Percentiles rank a stretch among this genome's conserved stretches.
Evolutionary conservation across 92 coral and sea anemone species (phyloP).

Genomic region (Scolanthus callimorphus): DNA sequence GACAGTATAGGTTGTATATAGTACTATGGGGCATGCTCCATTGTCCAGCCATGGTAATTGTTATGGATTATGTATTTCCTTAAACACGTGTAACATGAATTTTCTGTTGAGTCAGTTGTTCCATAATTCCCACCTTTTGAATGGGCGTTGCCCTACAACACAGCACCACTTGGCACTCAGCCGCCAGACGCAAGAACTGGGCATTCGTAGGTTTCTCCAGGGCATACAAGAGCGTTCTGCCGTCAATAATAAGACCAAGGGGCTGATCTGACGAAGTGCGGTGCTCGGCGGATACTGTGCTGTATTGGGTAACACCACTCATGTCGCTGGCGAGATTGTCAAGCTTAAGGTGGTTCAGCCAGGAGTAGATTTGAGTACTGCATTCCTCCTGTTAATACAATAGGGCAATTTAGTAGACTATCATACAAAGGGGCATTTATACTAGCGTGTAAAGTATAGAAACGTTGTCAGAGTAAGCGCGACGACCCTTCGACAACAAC

Average conservation of each 20-base stretch:
- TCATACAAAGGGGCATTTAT: no score
- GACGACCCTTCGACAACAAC: no score
- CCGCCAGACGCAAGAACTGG: slow-evolving; percentile 80
- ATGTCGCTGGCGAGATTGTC: slow-evolving; percentile 12
- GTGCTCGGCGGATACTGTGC: slow-evolving; percentile 37
- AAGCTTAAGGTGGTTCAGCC: slow-evolving; percentile 53
- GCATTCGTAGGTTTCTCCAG: slow-evolving; percentile 75
- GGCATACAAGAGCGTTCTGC: slow-evolving; percentile 82
- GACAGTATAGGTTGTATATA: no score
- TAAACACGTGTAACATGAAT: no score
- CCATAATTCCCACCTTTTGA: no score
- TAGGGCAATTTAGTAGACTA: not conserved
- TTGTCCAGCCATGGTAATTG: no score
- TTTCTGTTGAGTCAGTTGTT: no score
- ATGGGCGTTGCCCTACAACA: slow-evolving; percentile 97
- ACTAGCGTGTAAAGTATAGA: no score
- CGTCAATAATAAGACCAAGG: slow-evolving; percentile 83
- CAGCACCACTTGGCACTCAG: slow-evolving; percentile 86
- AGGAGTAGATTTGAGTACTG: slow-evolving; percentile 71
- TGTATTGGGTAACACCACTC: slow-evolving; percentile 30
- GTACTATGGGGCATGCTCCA: no score
- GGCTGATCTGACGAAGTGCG: slow-evolving; percentile 19
- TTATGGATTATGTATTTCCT: no score
- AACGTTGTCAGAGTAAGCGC: no score
- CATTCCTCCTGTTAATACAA: slow-evolving; percentile 69